These are phyloP conservation scores for Spilogale gracilis DNA, from an alignment of 2,113 vertebrate species.

Conservation along the genomic window DNA sequence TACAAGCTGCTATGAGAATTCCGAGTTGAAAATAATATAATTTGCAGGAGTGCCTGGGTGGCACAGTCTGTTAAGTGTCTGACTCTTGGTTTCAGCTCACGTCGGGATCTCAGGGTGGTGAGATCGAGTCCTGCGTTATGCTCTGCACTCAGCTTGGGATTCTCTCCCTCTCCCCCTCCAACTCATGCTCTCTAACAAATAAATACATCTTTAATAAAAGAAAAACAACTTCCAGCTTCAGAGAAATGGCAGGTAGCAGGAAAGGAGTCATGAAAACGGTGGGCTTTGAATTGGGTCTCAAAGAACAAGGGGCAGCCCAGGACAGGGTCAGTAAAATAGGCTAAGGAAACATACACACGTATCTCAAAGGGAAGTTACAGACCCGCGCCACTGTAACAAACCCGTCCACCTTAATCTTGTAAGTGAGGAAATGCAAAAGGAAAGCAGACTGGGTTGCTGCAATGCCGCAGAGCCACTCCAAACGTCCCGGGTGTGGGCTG, in stretches of 20 bases:
- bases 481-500: fast-evolving
- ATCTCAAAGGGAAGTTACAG: neutral
- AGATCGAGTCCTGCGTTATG: neutral
- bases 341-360: neutral
- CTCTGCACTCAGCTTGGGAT: neutral
- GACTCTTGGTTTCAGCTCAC: neutral
- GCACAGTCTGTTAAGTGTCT: neutral
- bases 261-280: neutral
- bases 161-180: neutral
- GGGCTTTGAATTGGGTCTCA: neutral
- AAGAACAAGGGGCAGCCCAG: neutral
- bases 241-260: neutral
- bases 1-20: neutral
- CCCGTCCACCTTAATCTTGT: neutral
- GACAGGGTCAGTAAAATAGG: neutral
- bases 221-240: neutral
- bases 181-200: neutral
- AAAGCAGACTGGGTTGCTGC: neutral
- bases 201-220: neutral
- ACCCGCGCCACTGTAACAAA: neutral
- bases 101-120: neutral
- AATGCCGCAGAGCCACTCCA: neutral
- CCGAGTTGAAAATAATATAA: neutral
- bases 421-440: neutral
- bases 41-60: neutral